Evolutionary conservation across 2,888 invertebrate species (phyloP), one percentile per base, ranked within the genome.

Genomic region (Andricus curvator): DNA sequence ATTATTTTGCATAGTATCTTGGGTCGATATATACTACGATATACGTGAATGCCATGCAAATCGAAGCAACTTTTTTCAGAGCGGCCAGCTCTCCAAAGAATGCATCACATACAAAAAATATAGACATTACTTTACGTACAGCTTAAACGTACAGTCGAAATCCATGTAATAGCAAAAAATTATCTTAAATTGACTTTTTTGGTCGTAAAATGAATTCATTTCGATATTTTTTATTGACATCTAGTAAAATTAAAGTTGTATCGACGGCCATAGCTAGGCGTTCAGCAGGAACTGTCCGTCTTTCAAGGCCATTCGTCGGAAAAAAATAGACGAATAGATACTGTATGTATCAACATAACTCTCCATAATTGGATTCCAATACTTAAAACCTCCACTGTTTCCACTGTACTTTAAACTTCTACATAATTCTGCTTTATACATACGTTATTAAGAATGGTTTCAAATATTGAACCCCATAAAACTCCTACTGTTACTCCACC

Each of bases 381-480:
- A n/a, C 9, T 56, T 65, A 74, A 11, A 81, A 56, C 15, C 15
- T 15, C 1, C 4, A 25, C 4, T 62, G 4, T 62, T 25, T 62
- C 25, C 11, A 62, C 25, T 62, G 22, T n/a, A 62, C 15, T 13
- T 15, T 60, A 11, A 62, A 15, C 11, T 13, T 25, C 13, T 62
- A 25, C 8, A 62, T n/a, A 62, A 15, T 25, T 62, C 22, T 62
- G 62, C 13, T 15, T 44, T 25, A 64, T 67, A 86, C 88, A 79
- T 81, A 85, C 83, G 62, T 77, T 67, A 82, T 62, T 13, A 15
- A 88, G 80, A 78, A 91, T 85, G 22, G 80, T 62, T 25, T 86
- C 67, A 78, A 87, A 89, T 22, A 92, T 83, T 2, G 81, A 33
- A 15, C 80, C 77, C 92, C 93, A 93, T n/a, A 89, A 78, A 25